Base-by-base conservation (phyloP, 37 sponge, comb jelly and placozoan genomes). In the Ephydatia muelleri region DNA sequence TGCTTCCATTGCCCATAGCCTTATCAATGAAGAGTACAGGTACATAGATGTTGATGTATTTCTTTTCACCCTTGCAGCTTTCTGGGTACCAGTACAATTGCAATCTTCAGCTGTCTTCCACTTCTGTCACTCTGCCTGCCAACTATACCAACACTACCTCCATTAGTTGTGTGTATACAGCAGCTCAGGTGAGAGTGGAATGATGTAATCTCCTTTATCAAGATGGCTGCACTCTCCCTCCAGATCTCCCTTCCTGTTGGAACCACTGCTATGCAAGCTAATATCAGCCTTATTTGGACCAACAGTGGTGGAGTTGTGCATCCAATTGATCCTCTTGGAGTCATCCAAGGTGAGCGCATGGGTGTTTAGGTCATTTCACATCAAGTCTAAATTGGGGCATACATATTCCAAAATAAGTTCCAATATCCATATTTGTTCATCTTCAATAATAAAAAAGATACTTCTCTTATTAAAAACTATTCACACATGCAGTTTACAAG, bases 231-330 rank as follows among this genome's bases (percentile, higher is more conserved):
- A 14, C 57, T 57, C 57, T 57, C 57, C 19, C 57, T 14, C 57
- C 57, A 57, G 57, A 57, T 57, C 57, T 57, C 57, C 57, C 57
- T 57, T 57, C 57, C 57, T 57, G 57, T 57, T 57, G 57, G 57
- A 57, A 57, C 57, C 57, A 57, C 57, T 57, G 57, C 57, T 57
- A 16, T 57, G 57, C 19, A 19, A 57, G 57, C 57, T 57, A 57
- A 57, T 57, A 11, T 57, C 57, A 57, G 57, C 16, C 57, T 57
- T 57, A 57, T 57, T 57, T 57, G 57, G 57, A 57, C 57, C 57
- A 57, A 57, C 57, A 57, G 57, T 57, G 57, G 57, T 57, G 16
- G 19, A 57, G 57, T 57, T 57, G 16, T 57, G 57, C 16, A 57
- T 21, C 57, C 57, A 57, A 57, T 57, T 57, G 57, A 57, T 57